A percentile compares a stretch with the other conserved stretches of the same genome.
Conservation (phyloP, 2,113 vertebrate species). For the Pachycephala philippinensis region DNA sequence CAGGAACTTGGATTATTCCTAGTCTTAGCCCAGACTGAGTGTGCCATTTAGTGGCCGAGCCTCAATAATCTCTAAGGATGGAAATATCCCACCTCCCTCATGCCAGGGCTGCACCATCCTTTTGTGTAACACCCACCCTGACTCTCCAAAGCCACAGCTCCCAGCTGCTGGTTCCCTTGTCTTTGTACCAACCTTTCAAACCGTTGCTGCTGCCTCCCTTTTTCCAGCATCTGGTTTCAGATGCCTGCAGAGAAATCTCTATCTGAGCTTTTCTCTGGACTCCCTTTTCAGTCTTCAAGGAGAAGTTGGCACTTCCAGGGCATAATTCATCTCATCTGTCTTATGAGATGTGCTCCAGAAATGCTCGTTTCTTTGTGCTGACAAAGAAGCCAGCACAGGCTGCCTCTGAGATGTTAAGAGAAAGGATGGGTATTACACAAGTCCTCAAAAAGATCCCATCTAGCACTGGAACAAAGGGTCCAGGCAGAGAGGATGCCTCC, state of each 20-base stretch:
- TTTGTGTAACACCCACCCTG: neutral
- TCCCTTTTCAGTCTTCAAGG: neutral
- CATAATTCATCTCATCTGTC: neutral
- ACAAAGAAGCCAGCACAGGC: neutral
- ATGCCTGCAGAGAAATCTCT: neutral
- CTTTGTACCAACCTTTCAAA: neutral
- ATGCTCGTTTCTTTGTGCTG: neutral
- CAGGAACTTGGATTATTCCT: neutral
- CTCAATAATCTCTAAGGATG: neutral
- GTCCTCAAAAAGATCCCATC: neutral
- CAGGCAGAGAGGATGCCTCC: neutral
- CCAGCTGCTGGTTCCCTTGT: neutral
- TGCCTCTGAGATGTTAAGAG: neutral
- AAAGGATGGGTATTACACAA: neutral
- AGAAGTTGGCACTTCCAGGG: neutral
- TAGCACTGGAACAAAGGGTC: neutral
- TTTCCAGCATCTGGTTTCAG: neutral
- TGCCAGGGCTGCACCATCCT: neutral
- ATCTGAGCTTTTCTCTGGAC: neutral
- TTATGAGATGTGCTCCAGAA: neutral
- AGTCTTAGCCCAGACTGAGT: neutral
- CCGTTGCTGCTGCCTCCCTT: neutral
- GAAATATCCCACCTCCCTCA: neutral
- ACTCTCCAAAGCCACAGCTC: neutral
- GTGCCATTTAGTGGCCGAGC: neutral